Base-by-base conservation (phyloP, 2,888 invertebrate species). In the Aethes cnicana region DNA sequence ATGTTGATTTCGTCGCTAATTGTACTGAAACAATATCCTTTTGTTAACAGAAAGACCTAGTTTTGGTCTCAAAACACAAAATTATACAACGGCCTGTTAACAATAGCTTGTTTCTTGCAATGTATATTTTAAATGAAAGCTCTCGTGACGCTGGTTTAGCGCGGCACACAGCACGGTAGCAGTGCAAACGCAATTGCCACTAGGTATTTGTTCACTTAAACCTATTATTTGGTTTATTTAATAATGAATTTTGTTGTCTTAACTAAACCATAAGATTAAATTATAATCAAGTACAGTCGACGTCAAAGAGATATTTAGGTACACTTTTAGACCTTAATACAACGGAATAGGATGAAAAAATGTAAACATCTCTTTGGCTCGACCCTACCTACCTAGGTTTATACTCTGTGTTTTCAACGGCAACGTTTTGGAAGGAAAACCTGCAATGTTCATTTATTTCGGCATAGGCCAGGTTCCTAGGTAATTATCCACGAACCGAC, bases 21-120 rank as follows among this genome's bases (percentile, higher is more conserved):
- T 82, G 80, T 79, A 72, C 68, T 72, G 69, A 76, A 83, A 85
- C 85, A 86, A 87, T 87, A 84, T 85, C 79, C 85, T 85, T 85
- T 85, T 87, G 87, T 87, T 83, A 63, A 68, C 64, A 71, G 72
- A 70, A 77, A 85, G 84, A 81, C 87, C 85, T 82, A 84, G 77
- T 81, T 86, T 84, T 81, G 73, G 74, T 74, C 72, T 79, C 69
- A 69, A 81, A 83, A 82, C 69, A 76, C 74, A 67, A 80, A 79
- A 80, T 80, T 80, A 79, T 79, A 78, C 78, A 81, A 77, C 69
- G 61, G 66, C 59, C 44, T 44, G 62, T 58, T 68, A 79, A 83
- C 82, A 82, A 82, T 81, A 63, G 76, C 56, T 63, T 69, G 68
- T 74, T 71, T 69, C 68, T 61, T 68, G 66, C 69, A 63, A 62